Evolutionary conservation across 2,113 vertebrate genomes (phyloP), one percentile per base, ranked within the genome.

Genomic region (Pelmatolapia mariae): DNA sequence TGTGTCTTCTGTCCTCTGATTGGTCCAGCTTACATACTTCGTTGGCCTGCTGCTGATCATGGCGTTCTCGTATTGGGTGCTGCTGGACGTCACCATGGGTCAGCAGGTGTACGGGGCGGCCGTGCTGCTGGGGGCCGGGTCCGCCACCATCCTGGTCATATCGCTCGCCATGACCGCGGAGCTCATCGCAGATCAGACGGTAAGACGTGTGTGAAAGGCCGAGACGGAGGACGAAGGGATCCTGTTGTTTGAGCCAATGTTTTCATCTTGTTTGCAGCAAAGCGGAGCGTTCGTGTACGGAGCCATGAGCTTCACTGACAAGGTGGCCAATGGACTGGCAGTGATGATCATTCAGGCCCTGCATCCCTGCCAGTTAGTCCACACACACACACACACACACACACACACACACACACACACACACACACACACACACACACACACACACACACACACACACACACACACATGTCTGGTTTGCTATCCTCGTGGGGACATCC

Each of bases 221-320:
- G 12, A 26, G 47, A 15, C 7, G 7, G 71, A 38, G 71, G 38
- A 47, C 13, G 53, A 15, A 3, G 22, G 22, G 31, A 7, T 13
- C 24, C 12, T 9, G 33, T 52, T 1, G 16, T 8, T 15, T n/a
- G 5, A 16, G 4, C 10, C 4, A 5, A 5, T 3, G 3, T 38
- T 12, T 31, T 38, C 4, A 2, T 63, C 9, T 80, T 16, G 26
- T 86, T 85, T 4, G 1, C 97, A 99, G 98, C 97, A 97, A 96
- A 99, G 98, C 2, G 95, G 97, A 1, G 98, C 98, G 0, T 99
- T 99, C 5, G 98, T 99, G 50, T 99, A 98, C 0, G 98, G 98
- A 0, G 97, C 98, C 54, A 99, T 99, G 98, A 99, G 98, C 82
- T 99, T 99, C 93, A 98, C 97, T 0, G 98, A 99, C 81, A 99